Evolutionary conservation across 2,797 vertebrate genomes (phyloP).

Genomic region (Liasis olivaceus): DNA sequence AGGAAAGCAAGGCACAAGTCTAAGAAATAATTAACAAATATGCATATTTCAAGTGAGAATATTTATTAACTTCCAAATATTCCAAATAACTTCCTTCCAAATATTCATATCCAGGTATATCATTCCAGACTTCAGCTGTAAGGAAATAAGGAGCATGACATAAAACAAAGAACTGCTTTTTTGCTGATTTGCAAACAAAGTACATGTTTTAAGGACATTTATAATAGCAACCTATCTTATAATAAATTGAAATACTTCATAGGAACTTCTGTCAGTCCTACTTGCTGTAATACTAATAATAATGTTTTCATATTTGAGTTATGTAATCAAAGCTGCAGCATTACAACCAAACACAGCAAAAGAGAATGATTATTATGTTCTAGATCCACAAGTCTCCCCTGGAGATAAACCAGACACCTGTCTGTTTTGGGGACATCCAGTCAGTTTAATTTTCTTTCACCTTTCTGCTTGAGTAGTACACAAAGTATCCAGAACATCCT

Average conservation of each 20-base stretch:
- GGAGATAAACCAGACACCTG: background rate
- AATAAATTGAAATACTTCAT: background rate
- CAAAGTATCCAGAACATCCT: too few species aligned
- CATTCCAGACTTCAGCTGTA: background rate
- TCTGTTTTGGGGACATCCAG: background rate
- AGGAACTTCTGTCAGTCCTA: background rate
- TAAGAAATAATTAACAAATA: background rate
- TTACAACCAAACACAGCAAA: background rate
- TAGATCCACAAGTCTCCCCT: background rate
- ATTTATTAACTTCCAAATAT: background rate
- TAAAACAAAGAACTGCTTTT: background rate
- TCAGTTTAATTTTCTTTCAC: too few species aligned
- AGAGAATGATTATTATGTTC: background rate
- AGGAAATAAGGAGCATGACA: background rate
- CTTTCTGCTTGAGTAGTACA: too few species aligned
- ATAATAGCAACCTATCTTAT: background rate
- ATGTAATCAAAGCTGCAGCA: background rate
- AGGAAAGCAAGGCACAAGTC: background rate
- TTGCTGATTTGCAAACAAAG: background rate
- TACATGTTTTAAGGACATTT: background rate
- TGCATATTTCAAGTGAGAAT: background rate
- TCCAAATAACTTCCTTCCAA: too few species aligned
- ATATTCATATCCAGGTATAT: background rate
- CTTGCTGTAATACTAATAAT: background rate
- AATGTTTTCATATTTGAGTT: background rate